Conservation (phyloP, 2,797 vertebrate genomes). For the Argya squamiceps region DNA sequence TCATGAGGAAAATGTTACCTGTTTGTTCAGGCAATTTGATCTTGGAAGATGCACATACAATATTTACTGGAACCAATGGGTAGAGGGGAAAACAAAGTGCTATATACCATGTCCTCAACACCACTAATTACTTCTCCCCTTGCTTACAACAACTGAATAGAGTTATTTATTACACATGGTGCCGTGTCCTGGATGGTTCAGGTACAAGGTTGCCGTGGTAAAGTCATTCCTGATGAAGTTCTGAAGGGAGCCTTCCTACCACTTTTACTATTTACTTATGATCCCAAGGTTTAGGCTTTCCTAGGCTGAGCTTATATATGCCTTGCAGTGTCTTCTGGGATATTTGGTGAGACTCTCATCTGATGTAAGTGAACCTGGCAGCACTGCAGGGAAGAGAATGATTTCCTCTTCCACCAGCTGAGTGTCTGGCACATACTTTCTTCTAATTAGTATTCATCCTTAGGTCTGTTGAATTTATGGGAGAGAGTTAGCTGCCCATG, state of each 20-base stretch:
- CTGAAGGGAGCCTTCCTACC: neutral
- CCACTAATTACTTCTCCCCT: neutral
- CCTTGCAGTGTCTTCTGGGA: neutral
- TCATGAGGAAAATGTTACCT: neutral
- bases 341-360: neutral
- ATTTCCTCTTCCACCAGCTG: conserved; percentile 13
- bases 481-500: neutral
- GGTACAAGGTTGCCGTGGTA: neutral
- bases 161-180: neutral
- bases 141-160: neutral
- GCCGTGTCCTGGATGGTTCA: neutral
- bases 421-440: conserved; percentile 38
- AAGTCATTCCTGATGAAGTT: neutral
- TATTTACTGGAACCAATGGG: neutral
- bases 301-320: neutral
- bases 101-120: neutral
- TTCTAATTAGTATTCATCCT: conserved; percentile 39
- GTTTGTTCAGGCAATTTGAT: conserved; percentile 22
- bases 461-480: neutral
- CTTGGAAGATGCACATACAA: neutral
- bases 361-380: conserved; percentile 33
- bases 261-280: neutral
- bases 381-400: neutral
- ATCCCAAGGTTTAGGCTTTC: neutral
- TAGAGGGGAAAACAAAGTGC: neutral